Evolutionary conservation across 2,888 invertebrate genomes (phyloP).

Genomic region (Neoitamus cyanurus): DNA sequence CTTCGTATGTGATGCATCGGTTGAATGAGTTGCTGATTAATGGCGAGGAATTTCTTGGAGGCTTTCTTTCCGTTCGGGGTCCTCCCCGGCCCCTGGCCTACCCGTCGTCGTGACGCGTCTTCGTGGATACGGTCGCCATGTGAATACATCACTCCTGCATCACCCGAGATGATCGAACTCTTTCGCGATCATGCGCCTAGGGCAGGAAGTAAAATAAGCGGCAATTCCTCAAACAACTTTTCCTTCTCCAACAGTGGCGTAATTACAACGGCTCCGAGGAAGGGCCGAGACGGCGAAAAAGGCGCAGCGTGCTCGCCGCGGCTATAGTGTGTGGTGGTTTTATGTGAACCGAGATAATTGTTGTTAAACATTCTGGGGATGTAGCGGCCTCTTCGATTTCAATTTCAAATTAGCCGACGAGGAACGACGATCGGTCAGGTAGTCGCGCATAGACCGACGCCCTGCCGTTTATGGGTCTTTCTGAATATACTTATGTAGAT

Average conservation of each 20-base stretch:
- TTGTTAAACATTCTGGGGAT: background rate
- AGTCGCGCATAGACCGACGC: background rate
- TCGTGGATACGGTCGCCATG: conserved; percentile 4
- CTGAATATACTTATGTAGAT: background rate
- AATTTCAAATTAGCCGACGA: background rate
- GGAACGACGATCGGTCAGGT: background rate
- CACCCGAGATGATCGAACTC: conserved; percentile 37
- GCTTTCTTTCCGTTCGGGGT: conserved; percentile 24
- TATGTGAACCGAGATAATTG: background rate
- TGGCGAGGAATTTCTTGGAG: conserved; percentile 44
- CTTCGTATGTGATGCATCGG: conserved; percentile 46
- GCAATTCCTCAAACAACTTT: conserved; percentile 44
- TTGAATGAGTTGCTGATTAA: conserved; percentile 48
- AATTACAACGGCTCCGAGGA: conserved; percentile 19
- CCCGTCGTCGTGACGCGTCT: background rate
- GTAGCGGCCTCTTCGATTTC: background rate
- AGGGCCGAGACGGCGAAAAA: background rate
- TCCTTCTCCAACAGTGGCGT: conserved; percentile 38
- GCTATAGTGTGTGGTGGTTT: background rate
- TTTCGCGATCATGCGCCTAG: conserved; percentile 26
- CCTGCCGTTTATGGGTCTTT: background rate
- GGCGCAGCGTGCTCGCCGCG: background rate
- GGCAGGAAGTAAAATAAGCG: conserved; percentile 44
- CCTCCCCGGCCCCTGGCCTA: background rate
- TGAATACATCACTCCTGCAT: background rate